Evolutionary conservation across 1,140 invertebrate genomes (phyloP).

Genomic region (Chrysomallon squamiferum): DNA sequence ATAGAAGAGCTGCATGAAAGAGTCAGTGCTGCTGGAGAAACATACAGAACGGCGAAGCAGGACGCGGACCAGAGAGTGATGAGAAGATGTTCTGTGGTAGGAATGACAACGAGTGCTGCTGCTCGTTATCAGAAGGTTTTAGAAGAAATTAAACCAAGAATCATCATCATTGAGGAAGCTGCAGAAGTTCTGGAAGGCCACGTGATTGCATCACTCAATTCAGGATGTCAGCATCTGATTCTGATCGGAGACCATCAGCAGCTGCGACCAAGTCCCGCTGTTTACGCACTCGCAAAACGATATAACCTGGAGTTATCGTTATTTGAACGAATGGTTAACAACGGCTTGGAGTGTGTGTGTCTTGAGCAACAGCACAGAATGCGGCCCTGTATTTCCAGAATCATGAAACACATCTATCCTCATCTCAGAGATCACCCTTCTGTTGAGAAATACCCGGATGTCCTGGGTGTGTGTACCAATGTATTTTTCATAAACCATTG

Average conservation of each 20-base stretch:
- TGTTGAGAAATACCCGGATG: constrained; percentile 44
- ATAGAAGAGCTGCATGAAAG: background rate
- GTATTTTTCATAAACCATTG: constrained; percentile 62
- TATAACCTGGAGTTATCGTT: constrained; percentile 62
- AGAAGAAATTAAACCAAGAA: constrained; percentile 38
- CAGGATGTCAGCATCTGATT: constrained; percentile 78
- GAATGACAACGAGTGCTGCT: constrained; percentile 58
- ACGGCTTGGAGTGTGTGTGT: constrained; percentile 49
- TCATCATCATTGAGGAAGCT: constrained; percentile 60
- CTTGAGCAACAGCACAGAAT: constrained; percentile 64
- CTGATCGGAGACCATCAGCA: constrained; percentile 62
- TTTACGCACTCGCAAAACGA: constrained; percentile 54
- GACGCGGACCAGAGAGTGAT: constrained; percentile 17
- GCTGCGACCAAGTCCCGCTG: constrained; percentile 62
- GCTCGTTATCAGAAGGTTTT: constrained; percentile 32
- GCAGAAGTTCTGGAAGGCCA: constrained; percentile 61
- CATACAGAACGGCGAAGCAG: background rate
- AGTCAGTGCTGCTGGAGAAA: background rate
- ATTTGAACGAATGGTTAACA: constrained; percentile 62
- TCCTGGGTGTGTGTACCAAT: constrained; percentile 58
- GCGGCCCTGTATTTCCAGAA: constrained; percentile 59
- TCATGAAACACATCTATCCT: constrained; percentile 59
- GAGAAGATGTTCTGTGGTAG: constrained; percentile 19
- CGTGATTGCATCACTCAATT: constrained; percentile 65
- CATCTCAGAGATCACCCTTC: constrained; percentile 49